Base-by-base conservation (phyloP, 2,888 invertebrate species). In the Esperia sulphurella region DNA sequence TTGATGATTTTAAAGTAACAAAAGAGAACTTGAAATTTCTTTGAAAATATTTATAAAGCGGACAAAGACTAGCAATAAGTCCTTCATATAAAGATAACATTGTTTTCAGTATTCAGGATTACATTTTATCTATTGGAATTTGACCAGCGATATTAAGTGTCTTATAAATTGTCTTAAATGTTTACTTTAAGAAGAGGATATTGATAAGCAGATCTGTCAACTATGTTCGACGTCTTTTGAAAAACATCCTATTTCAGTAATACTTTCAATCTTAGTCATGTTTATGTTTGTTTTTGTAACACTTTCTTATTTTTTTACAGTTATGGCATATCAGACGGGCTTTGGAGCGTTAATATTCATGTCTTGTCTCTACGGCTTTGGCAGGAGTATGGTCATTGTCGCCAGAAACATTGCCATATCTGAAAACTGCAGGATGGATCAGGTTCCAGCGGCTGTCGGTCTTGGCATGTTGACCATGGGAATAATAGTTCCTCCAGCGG, bases 391-490 rank as follows among this genome's bases (percentile, higher is more conserved):
- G 63, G 92, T 94, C 0, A 92, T 95, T n/a, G 92, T 94, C 0
- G 93, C 93, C 54, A 92, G 94, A 65, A 94, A 94, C 67, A 84
- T 94, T 39, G 92, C 93, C 0, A 91, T 94, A 43, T 92, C 94
- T 0, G 93, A 93, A 55, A 87, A 93, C 65, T 92, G 92, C 55
- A 81, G 83, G 10, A 49, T 76, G 53, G 87, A 88, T 0, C 86
- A 91, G 52, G 92, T 94, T 0, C 92, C 94, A 0, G 92, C 94
- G 0, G 94, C 94, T 0, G 89, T 94, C 1, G 94, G 94, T 0
- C 81, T 94, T 1, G 94, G 93, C 56, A 94, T 94, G 94, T 86
- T 94, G 43, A 89, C 92, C 0, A 94, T 94, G 85, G 94, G 94
- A 3, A 66, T 94, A 1, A 87, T 93, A 31, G 93, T 94, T 0